These are phyloP conservation scores for Tokudaia muenninki DNA, from an alignment of 2,797 vertebrate species.

Conservation along the genomic window DNA sequence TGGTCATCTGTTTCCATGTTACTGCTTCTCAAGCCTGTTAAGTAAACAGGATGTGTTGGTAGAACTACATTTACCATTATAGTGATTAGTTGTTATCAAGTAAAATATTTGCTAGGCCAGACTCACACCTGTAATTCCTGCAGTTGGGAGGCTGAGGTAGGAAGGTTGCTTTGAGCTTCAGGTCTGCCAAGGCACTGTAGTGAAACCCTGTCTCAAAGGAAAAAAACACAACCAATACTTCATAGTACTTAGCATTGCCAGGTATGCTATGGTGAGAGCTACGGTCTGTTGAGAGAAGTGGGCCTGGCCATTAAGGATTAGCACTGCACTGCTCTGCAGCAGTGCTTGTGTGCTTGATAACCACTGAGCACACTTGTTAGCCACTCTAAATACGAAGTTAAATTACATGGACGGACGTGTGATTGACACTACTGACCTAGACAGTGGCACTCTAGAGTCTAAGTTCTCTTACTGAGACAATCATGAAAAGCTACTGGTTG, in stretches of 20 bases:
- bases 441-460: slow-evolving; percentile 4
- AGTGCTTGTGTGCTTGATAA: neutral
- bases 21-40: neutral
- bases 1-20: neutral
- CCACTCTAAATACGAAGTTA: slow-evolving; percentile 28
- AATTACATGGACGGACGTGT: neutral
- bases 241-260: neutral
- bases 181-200: neutral
- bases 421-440: neutral
- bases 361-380: neutral
- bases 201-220: neutral
- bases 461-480: slow-evolving; percentile 44
- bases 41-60: slow-evolving; percentile 24
- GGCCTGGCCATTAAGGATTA: neutral
- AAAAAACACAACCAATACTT: neutral
- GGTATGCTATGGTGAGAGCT: slow-evolving; percentile 34
- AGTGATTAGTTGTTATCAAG: slow-evolving; percentile 41
- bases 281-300: neutral
- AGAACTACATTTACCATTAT: neutral
- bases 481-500: slow-evolving; percentile 26
- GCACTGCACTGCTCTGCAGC: neutral
- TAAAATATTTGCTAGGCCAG: neutral
- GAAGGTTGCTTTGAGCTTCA: neutral
- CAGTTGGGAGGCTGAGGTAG: neutral
- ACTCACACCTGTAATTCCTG: neutral